phyloP scores from a whole-genome alignment of 2,113 vertebrate genomes.

The Xenopus tropicalis region DNA sequence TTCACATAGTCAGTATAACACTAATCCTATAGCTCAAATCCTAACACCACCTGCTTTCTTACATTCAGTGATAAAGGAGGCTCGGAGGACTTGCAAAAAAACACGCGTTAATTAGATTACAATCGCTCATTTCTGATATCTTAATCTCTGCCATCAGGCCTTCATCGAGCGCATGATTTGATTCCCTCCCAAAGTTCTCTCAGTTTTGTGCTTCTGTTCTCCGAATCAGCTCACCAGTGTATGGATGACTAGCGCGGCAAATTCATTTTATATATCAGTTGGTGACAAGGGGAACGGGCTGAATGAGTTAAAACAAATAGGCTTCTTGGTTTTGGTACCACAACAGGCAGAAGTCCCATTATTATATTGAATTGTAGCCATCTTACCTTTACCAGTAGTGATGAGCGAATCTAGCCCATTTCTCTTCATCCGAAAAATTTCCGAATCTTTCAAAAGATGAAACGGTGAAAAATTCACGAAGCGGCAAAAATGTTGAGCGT shows the following conservation, averaged over 20 bases:
- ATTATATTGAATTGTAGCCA: too few relatives aligned
- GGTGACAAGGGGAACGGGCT: constrained; percentile 41
- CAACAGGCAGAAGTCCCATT: too few relatives aligned
- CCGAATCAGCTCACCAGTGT: constrained; percentile 53
- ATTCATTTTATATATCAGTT: constrained; percentile 48
- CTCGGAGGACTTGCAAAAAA: constrained; percentile 51
- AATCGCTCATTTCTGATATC: constrained; percentile 45
- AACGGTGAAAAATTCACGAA: too few relatives aligned
- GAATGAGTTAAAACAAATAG: too few relatives aligned
- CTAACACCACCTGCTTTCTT: constrained; percentile 46
- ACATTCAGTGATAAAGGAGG: constrained; percentile 31
- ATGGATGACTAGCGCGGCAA: constrained; percentile 34
- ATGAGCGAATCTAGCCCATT: too few relatives aligned
- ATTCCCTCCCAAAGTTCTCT: constrained; percentile 42
- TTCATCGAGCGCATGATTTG: constrained; percentile 55
- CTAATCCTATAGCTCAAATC: constrained; percentile 43
- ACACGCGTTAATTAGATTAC: constrained; percentile 58
- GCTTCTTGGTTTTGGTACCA: too few relatives aligned
- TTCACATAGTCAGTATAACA: constrained; percentile 9
- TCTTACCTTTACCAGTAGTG: too few relatives aligned
- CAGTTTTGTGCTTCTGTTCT: constrained; percentile 51
- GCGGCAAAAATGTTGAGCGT: too few relatives aligned
- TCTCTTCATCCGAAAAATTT: too few relatives aligned
- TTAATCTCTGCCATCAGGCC: constrained; percentile 53
- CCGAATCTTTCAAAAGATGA: too few relatives aligned